phyloP scores from a whole-genome alignment of 1,140 invertebrate species.

The Neodiprion lecontei region DNA sequence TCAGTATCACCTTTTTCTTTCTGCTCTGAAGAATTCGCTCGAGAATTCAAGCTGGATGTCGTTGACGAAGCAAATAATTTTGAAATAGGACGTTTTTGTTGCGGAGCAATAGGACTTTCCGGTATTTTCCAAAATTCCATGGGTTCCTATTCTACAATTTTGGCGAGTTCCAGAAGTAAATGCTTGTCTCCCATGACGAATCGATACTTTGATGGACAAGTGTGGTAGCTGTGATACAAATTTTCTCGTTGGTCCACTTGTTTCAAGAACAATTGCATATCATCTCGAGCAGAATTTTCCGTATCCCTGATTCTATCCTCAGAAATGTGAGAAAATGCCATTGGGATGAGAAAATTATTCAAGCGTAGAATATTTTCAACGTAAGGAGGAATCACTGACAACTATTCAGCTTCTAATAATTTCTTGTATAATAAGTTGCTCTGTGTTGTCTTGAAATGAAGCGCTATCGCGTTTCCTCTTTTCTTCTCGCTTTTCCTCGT shows the following conservation, averaged over 20 bases:
- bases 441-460: neutral
- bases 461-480: too few relatives aligned
- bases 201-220: constrained; percentile 15
- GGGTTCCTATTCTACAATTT: constrained; percentile 13
- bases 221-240: constrained; percentile 19
- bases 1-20: constrained; percentile 9
- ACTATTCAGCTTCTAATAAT: constrained; percentile 15
- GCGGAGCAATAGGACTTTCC: neutral
- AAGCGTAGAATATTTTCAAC: constrained; percentile 21
- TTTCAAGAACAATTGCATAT: constrained; percentile 15
- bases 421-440: constrained; percentile 9
- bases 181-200: constrained; percentile 14
- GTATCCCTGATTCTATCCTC: constrained; percentile 12
- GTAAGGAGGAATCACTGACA: neutral
- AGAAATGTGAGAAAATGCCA: constrained; percentile 13
- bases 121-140: constrained; percentile 19
- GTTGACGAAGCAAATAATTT: neutral
- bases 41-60: neutral
- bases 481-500: too few relatives aligned
- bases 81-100: neutral
- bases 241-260: neutral
- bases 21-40: neutral
- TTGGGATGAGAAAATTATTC: constrained; percentile 17
- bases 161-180: constrained; percentile 13
- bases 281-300: constrained; percentile 11